A percentile compares a stretch with the other conserved stretches of the same genome.
Evolutionary conservation across 2,113 vertebrate species (phyloP).

Genomic region (Corythoichthys intestinalis): DNA sequence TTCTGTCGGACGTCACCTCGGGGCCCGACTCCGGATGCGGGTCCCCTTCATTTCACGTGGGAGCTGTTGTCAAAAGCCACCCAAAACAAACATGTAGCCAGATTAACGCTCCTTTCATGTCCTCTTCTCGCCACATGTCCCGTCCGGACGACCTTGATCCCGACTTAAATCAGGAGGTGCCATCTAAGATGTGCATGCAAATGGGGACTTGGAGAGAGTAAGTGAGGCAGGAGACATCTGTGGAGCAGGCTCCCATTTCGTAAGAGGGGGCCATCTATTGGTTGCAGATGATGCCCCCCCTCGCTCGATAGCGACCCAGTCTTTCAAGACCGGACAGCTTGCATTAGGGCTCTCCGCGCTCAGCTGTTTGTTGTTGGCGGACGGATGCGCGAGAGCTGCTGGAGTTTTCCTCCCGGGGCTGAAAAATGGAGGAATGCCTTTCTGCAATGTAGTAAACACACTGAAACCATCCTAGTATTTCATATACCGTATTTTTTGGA

Average conservation of each 20-base stretch:
- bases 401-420: background rate
- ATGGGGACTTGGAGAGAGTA: slow-evolving; percentile 52
- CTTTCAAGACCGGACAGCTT: slow-evolving; percentile 69
- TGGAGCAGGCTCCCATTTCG: slow-evolving; percentile 71
- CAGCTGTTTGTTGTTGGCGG: slow-evolving; percentile 56
- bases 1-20: slow-evolving; percentile 52
- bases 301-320: too few relatives aligned
- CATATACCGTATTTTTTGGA: too few relatives aligned
- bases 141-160: slow-evolving; percentile 58
- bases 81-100: slow-evolving; percentile 55
- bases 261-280: slow-evolving; percentile 68
- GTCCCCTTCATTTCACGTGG: slow-evolving; percentile 52
- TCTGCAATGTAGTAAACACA: background rate
- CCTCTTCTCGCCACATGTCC: slow-evolving; percentile 53
- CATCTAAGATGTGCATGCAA: slow-evolving; percentile 68
- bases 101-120: slow-evolving; percentile 59
- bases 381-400: slow-evolving; percentile 38
- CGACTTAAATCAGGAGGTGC: slow-evolving; percentile 65
- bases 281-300: slow-evolving; percentile 71
- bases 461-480: background rate
- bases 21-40: slow-evolving; percentile 40
- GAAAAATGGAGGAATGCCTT: background rate
- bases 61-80: slow-evolving; percentile 46
- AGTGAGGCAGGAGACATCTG: slow-evolving; percentile 72
- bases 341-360: slow-evolving; percentile 53